Evolutionary conservation across 1,140 invertebrate genomes (phyloP).

Genomic region (Galendromus occidentalis): DNA sequence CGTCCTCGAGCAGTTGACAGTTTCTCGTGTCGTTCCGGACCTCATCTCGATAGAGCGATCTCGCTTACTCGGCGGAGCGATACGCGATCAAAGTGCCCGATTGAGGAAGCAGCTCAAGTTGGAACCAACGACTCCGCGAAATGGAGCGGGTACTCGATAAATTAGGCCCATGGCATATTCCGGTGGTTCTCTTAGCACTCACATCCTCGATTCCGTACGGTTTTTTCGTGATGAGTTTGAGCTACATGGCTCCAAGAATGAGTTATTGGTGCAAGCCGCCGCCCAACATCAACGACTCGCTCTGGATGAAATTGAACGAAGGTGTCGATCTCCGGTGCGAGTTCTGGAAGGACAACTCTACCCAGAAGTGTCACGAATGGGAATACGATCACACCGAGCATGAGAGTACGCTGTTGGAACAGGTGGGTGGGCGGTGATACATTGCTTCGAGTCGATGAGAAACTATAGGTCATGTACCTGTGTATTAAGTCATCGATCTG

Average conservation of each 20-base stretch:
- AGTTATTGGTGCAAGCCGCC: conserved; percentile 1
- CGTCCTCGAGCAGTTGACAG: no score
- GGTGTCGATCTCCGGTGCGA: not conserved
- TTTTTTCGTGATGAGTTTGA: not conserved
- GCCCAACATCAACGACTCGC: not conserved
- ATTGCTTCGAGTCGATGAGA: no score
- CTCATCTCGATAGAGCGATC: no score
- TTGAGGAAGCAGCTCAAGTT: not conserved
- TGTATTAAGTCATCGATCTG: no score
- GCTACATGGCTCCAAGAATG: not conserved
- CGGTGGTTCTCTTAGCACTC: not conserved
- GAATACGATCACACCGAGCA: not conserved
- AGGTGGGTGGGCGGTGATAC: not conserved
- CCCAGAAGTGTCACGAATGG: conserved; percentile 1
- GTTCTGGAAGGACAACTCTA: not conserved
- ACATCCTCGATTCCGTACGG: not conserved
- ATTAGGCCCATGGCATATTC: not conserved
- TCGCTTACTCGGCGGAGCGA: not conserved
- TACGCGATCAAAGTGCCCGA: not conserved
- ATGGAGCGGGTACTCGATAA: not conserved
- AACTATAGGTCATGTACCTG: no score
- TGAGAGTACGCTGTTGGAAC: not conserved
- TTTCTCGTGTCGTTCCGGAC: no score
- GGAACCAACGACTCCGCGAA: not conserved
- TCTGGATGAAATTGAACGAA: not conserved